Conservation (phyloP, 2,888 invertebrate species). For the Aphrophora alni region DNA sequence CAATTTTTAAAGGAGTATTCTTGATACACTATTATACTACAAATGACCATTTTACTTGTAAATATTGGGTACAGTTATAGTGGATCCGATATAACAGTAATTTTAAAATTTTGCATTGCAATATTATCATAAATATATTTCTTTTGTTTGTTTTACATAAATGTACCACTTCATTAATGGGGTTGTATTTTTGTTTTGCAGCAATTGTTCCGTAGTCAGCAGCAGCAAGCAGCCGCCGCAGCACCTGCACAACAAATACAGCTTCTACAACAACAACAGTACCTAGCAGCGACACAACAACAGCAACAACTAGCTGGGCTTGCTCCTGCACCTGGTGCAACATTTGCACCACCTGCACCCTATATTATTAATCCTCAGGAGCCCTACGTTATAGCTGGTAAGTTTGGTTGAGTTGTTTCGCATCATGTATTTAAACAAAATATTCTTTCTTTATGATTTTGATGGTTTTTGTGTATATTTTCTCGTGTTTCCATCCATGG, state of each 20-base stretch:
- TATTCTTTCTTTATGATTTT: background rate
- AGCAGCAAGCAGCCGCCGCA: constrained; percentile 64
- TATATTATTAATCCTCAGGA: constrained; percentile 89
- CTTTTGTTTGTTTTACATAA: no score
- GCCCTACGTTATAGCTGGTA: constrained; percentile 70
- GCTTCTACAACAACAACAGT: constrained; percentile 76
- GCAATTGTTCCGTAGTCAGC: constrained; percentile 91
- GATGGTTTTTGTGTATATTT: background rate
- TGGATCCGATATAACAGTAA: no score
- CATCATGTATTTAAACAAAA: background rate
- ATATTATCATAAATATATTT: no score
- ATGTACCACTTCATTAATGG: no score
- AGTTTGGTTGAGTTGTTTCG: constrained; percentile 20
- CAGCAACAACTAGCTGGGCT: constrained; percentile 59
- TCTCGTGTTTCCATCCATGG: no score
- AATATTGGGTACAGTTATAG: no score
- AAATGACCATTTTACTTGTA: no score
- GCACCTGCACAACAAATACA: constrained; percentile 72
- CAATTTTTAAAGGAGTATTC: no score
- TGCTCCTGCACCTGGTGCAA: constrained; percentile 63
- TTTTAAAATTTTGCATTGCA: no score
- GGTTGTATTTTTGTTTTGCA: constrained; percentile 63
- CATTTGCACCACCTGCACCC: constrained; percentile 69
- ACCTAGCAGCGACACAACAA: constrained; percentile 60
- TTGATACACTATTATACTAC: no score